Evolutionary conservation across 2,888 invertebrate species (phyloP).

Genomic region (Drosophila nr. perissopoda): DNA sequence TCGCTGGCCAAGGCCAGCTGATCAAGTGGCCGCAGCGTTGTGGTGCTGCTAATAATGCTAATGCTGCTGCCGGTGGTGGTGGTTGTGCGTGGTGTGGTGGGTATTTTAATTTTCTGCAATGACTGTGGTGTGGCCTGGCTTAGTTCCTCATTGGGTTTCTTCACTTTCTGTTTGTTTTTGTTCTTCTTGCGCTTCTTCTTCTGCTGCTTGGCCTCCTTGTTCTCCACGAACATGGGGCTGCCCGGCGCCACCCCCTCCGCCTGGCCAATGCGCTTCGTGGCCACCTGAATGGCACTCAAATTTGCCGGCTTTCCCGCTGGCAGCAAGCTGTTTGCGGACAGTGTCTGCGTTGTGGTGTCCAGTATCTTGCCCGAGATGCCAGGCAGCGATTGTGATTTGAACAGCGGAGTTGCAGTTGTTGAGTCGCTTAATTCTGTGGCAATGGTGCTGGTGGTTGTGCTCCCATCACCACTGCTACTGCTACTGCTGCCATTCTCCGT

Average conservation of each 20-base stretch:
- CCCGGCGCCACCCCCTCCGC: slow-evolving; percentile 46
- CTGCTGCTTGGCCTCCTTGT: slow-evolving; percentile 82
- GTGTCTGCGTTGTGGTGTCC: slow-evolving; percentile 51
- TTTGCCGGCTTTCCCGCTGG: slow-evolving; percentile 66
- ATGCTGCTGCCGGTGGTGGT: slow-evolving; percentile 23
- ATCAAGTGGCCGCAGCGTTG: slow-evolving; percentile 64
- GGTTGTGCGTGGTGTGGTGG: slow-evolving; percentile 79
- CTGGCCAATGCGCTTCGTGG: slow-evolving; percentile 74
- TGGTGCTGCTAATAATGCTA: slow-evolving; percentile 27
- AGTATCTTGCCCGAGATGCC: slow-evolving; percentile 65
- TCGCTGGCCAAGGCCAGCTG: slow-evolving; percentile 84
- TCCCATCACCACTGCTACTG: slow-evolving; percentile 16
- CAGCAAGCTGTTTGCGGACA: slow-evolving; percentile 66
- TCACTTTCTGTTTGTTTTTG: slow-evolving; percentile 80
- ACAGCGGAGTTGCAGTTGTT: slow-evolving; percentile 6
- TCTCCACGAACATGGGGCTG: slow-evolving; percentile 81
- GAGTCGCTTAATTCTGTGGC: slow-evolving; percentile 27
- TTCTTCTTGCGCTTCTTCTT: slow-evolving; percentile 82
- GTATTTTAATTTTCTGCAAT: slow-evolving; percentile 70
- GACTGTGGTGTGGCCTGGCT: slow-evolving; percentile 47
- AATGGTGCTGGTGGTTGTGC: slow-evolving; percentile 1
- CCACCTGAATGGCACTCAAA: slow-evolving; percentile 59
- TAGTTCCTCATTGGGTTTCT: slow-evolving; percentile 78
- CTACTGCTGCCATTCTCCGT: slow-evolving; percentile 30
- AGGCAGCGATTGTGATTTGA: slow-evolving; percentile 37